Evolutionary conservation across 1,140 invertebrate genomes (phyloP).

Genomic region (Drosophila sechellia): DNA sequence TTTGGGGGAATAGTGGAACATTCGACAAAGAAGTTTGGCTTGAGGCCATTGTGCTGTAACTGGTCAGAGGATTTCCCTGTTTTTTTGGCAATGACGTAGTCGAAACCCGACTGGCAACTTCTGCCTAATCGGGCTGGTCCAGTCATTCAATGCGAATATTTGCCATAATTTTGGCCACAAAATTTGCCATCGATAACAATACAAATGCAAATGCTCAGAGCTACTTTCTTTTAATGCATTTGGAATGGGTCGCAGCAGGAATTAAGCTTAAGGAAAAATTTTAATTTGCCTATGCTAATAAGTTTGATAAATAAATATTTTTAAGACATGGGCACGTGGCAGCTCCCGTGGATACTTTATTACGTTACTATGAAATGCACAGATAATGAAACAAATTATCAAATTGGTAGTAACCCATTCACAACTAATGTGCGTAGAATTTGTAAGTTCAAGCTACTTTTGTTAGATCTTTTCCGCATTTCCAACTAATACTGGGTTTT

Average conservation of each 20-base stretch:
- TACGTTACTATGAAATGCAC: background rate
- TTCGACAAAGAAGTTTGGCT: constrained; percentile 26
- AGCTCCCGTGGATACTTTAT: background rate
- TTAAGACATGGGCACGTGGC: background rate
- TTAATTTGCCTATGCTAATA: constrained; percentile 3
- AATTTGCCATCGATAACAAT: constrained; percentile 12
- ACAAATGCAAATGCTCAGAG: constrained; percentile 15
- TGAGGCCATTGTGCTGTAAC: constrained; percentile 14
- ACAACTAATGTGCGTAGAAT: constrained; percentile 13
- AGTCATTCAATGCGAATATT: constrained; percentile 2
- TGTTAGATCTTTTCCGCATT: constrained; percentile 43
- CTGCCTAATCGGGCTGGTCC: constrained; percentile 10
- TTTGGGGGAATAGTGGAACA: constrained; percentile 28
- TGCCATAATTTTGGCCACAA: constrained; percentile 10
- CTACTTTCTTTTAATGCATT: constrained; percentile 27
- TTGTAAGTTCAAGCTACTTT: constrained; percentile 21
- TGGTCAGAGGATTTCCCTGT: constrained; percentile 30
- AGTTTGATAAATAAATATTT: background rate
- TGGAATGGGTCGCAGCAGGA: background rate
- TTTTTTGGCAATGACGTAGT: constrained; percentile 13
- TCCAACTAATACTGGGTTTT: constrained; percentile 26
- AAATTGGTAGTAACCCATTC: constrained; percentile 11
- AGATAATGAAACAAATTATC: background rate
- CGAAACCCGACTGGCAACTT: constrained; percentile 23
- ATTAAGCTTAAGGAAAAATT: background rate